phyloP scores from a whole-genome alignment of 2,797 vertebrate genomes.

The Eulemur albifrons region DNA sequence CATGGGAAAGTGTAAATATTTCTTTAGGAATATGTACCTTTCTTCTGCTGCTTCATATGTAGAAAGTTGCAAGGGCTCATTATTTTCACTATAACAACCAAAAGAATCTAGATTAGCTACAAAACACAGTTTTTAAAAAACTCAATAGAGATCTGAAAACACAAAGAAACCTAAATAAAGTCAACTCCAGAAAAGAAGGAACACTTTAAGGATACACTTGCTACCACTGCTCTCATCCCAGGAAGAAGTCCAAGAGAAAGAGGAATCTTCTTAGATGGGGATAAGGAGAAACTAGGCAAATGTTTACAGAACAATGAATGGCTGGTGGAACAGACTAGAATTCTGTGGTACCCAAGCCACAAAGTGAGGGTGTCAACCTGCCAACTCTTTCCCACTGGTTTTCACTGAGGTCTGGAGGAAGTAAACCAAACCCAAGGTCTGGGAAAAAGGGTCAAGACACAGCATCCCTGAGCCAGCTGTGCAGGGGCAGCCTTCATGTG shows the following conservation, averaged over 20 bases:
- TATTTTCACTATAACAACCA: not conserved
- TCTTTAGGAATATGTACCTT: not conserved
- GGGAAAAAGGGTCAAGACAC: not conserved
- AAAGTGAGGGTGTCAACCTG: not conserved
- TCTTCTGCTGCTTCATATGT: not conserved
- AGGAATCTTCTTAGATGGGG: not conserved
- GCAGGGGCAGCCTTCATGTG: not conserved
- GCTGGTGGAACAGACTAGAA: not conserved
- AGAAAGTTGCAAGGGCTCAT: not conserved
- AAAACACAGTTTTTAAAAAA: not conserved
- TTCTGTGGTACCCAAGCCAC: not conserved
- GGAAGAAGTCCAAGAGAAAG: not conserved
- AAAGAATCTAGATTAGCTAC: not conserved
- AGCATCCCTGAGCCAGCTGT: not conserved
- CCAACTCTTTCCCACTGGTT: not conserved
- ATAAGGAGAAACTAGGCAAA: not conserved
- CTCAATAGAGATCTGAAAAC: not conserved
- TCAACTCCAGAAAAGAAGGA: not conserved
- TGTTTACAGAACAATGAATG: not conserved
- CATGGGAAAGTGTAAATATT: not conserved
- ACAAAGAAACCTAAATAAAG: not conserved
- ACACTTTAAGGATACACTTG: not conserved
- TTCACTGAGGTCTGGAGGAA: not conserved
- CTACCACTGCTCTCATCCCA: accelerated
- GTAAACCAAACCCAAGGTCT: not conserved